These are phyloP conservation scores for Chionis minor DNA, from an alignment of 2,113 vertebrate genomes.

Conservation along the genomic window DNA sequence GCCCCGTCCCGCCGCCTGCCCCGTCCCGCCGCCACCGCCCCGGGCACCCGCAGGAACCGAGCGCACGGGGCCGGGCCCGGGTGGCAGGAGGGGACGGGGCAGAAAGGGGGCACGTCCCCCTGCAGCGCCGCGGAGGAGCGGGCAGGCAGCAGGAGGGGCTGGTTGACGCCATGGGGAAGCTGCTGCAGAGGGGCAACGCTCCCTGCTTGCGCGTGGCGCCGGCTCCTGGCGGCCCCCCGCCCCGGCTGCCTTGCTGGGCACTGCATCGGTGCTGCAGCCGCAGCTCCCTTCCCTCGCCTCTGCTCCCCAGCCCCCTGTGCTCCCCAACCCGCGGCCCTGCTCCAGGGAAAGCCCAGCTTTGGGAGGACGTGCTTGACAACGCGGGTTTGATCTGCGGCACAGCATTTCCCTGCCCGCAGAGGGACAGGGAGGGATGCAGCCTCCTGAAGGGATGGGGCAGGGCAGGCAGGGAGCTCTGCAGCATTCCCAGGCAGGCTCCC, in stretches of 20 bases:
- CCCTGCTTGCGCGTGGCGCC: not conserved
- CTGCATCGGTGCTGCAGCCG: not conserved
- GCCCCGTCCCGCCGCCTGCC: not conserved
- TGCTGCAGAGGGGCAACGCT: not conserved
- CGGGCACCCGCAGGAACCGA: accelerated
- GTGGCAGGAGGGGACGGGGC: not conserved
- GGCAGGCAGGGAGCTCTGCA: not conserved
- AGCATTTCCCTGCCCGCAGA: accelerated
- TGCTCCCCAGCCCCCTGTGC: too few relatives aligned
- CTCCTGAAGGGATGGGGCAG: too few relatives aligned
- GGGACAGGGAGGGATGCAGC: not conserved
- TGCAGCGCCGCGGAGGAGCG: not conserved
- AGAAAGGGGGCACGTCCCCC: accelerated
- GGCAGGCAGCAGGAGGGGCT: not conserved
- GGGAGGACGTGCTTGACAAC: not conserved
- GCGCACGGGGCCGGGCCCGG: not conserved
- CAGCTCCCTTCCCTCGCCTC: not conserved
- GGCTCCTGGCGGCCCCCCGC: too few relatives aligned
- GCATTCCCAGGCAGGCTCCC: not conserved
- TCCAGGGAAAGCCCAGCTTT: not conserved
- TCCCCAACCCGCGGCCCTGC: too few relatives aligned
- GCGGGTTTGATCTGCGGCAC: accelerated
- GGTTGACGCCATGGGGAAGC: not conserved
- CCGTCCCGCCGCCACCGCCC: accelerated
- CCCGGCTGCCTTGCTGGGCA: not conserved